Percentiles rank a stretch among this genome's conserved stretches.
Evolutionary conservation across 2,797 vertebrate species (phyloP).

Genomic region (Scyliorhinus canicula): DNA sequence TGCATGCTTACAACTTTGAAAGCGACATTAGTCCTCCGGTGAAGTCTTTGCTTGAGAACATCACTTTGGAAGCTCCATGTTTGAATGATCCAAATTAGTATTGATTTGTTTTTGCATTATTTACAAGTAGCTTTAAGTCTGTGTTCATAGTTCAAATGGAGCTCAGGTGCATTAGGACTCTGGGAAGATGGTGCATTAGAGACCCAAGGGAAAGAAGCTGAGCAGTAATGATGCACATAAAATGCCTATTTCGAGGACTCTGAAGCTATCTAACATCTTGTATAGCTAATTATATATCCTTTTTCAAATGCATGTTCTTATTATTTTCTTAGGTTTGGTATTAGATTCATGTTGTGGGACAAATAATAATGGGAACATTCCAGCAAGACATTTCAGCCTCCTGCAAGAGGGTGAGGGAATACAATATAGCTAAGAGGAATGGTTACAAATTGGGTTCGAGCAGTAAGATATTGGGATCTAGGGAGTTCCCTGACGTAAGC

Average conservation of each 20-base stretch:
- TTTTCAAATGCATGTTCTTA: constrained; percentile 6
- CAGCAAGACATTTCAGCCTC: background rate
- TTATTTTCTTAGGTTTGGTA: background rate
- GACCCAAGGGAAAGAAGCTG: constrained; percentile 43
- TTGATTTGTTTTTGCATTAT: constrained; percentile 54
- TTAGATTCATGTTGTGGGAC: background rate
- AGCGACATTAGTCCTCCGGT: constrained; percentile 20
- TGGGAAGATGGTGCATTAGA: constrained; percentile 49
- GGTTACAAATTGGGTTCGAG: background rate
- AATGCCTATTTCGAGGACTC: constrained; percentile 41
- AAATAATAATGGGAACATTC: background rate
- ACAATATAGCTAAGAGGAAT: background rate
- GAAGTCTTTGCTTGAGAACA: constrained; percentile 30
- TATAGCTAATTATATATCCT: background rate
- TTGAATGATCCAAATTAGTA: constrained; percentile 47
- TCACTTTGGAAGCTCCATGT: constrained; percentile 24
- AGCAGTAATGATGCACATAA: constrained; percentile 41
- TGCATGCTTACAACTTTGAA: constrained; percentile 14
- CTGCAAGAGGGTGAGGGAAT: background rate
- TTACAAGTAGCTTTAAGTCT: constrained; percentile 50
- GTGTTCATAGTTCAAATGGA: constrained; percentile 46
- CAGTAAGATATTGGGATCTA: no score
- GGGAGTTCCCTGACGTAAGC: background rate
- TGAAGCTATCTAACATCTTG: background rate
- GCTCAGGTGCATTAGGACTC: constrained; percentile 47